A percentile compares a stretch with the other conserved stretches of the same genome.
phyloP scores from a whole-genome alignment of 2,888 invertebrate species.

The Eristalinus sepulchralis region DNA sequence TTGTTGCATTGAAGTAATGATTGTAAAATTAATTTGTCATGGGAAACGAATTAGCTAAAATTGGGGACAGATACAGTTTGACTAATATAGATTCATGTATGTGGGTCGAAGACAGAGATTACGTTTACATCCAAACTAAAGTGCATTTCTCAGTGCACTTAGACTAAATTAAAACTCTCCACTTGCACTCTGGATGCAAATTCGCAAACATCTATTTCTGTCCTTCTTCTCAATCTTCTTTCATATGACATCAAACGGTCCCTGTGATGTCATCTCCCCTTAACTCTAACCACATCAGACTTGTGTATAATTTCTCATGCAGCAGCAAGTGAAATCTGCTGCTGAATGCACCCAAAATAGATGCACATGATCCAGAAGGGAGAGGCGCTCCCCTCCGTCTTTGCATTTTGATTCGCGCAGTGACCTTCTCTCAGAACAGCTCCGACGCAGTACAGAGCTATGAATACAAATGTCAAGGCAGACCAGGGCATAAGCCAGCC shows the following conservation, averaged over 20 bases:
- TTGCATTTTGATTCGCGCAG: constrained; percentile 22
- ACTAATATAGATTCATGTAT: no score
- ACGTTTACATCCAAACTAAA: no score
- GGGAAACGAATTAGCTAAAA: no score
- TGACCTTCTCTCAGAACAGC: constrained; percentile 22
- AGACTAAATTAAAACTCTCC: no score
- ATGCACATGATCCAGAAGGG: neutral
- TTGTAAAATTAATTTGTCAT: neutral
- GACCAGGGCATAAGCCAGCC: constrained; percentile 27
- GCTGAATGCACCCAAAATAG: constrained; percentile 28
- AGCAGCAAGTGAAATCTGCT: constrained; percentile 12
- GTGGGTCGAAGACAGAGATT: no score
- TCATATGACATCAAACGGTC: constrained; percentile 14
- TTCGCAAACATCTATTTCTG: neutral
- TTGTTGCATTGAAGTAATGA: neutral
- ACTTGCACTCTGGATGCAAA: neutral
- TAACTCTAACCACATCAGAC: constrained; percentile 17
- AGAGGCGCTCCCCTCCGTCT: neutral
- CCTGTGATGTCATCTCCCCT: constrained; percentile 23
- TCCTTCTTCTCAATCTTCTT: neutral
- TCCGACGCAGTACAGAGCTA: neutral
- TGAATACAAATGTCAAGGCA: constrained; percentile 68
- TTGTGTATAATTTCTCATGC: constrained; percentile 6
- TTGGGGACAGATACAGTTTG: no score
- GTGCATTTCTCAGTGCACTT: no score